Evolutionary conservation across 2,888 invertebrate species (phyloP).

Genomic region (Schizaphis graminum): DNA sequence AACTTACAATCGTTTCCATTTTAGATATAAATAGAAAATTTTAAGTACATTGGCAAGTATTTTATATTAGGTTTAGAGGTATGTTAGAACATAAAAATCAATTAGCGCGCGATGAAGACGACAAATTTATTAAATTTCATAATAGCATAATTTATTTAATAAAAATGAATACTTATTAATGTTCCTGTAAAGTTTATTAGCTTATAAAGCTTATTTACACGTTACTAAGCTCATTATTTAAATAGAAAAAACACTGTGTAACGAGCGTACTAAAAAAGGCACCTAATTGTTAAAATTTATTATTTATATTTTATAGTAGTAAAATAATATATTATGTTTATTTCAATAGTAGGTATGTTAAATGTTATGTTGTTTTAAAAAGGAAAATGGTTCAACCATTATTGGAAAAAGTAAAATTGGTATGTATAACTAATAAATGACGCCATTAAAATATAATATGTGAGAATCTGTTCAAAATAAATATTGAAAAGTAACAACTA

Average conservation of each 20-base stretch:
- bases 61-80: background rate
- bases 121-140: background rate
- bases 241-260: slow-evolving; percentile 22
- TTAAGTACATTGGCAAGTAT: background rate
- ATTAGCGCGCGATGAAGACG: background rate
- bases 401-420: background rate
- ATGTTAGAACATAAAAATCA: slow-evolving; percentile 24
- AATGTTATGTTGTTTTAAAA: background rate
- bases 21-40: background rate
- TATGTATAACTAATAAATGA: background rate
- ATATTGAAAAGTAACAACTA: background rate
- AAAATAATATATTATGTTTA: slow-evolving; percentile 24
- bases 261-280: slow-evolving; percentile 44
- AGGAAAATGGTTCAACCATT: background rate
- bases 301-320: background rate
- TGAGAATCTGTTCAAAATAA: background rate
- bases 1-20: background rate
- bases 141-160: slow-evolving; percentile 39
- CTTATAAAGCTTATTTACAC: slow-evolving; percentile 60
- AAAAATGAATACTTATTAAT: slow-evolving; percentile 46
- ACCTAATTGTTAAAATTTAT: slow-evolving; percentile 26
- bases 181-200: slow-evolving; percentile 61
- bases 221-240: slow-evolving; percentile 56
- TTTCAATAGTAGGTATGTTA: background rate
- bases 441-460: background rate